Conservation (phyloP, 2,113 vertebrate species). For the Tachysurus vachellii region DNA sequence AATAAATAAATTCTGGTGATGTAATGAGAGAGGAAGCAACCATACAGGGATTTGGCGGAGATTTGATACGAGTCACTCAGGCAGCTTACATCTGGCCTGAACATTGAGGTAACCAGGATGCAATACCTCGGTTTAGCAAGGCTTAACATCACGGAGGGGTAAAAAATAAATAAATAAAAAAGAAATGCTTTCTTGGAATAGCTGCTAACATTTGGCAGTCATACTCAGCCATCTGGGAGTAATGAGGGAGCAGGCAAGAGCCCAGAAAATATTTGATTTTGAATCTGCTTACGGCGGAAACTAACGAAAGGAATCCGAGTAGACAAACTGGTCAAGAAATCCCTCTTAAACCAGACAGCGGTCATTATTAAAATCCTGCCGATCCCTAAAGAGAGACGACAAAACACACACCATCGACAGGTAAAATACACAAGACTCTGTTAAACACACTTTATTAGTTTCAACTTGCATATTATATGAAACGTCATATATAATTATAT, state of each 20-base stretch:
- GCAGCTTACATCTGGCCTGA: neutral
- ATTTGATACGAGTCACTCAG: neutral
- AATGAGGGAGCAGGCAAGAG: neutral
- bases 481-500: constrained; percentile 50
- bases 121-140: neutral
- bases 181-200: constrained; percentile 5
- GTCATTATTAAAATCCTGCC: neutral
- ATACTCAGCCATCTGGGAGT: neutral
- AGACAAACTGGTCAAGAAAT: neutral
- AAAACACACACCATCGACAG: constrained; percentile 8
- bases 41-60: neutral
- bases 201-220: neutral
- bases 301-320: too few species aligned
- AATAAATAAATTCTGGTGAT: neutral
- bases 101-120: neutral
- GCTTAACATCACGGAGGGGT: neutral
- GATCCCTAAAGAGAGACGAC: neutral
- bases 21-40: neutral
- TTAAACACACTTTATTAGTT: constrained; percentile 73
- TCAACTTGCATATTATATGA: constrained; percentile 72
- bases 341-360: constrained; percentile 12
- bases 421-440: constrained; percentile 75
- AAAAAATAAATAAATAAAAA: too few species aligned
- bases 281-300: too few species aligned
- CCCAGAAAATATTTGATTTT: neutral